These are phyloP conservation scores for Eristalis pertinax DNA, from an alignment of 2,888 invertebrate species.

Conservation along the genomic window DNA sequence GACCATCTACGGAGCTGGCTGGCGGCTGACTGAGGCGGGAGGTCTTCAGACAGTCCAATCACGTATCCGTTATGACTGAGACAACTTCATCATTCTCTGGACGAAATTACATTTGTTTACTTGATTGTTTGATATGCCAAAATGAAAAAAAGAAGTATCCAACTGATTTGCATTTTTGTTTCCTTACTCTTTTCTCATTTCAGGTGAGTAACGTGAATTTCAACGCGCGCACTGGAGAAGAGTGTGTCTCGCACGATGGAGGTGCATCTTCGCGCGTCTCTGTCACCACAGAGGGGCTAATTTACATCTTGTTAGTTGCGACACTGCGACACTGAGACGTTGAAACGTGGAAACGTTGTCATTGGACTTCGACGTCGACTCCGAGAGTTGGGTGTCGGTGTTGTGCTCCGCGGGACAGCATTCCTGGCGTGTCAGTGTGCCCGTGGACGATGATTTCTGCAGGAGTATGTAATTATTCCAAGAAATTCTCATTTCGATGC, in stretches of 20 bases:
- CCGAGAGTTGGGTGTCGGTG: slow-evolving; percentile 56
- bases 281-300: slow-evolving; percentile 65
- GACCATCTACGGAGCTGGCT: slow-evolving; percentile 13
- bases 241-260: slow-evolving; percentile 46
- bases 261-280: slow-evolving; percentile 59
- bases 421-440: slow-evolving; percentile 42
- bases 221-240: slow-evolving; percentile 39
- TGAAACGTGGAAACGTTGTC: slow-evolving; percentile 42
- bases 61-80: slow-evolving; percentile 65
- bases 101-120: slow-evolving; percentile 68
- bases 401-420: slow-evolving; percentile 35
- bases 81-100: slow-evolving; percentile 66
- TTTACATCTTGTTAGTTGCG: slow-evolving; percentile 68
- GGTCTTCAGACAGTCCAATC: slow-evolving; percentile 58
- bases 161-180: slow-evolving; percentile 64
- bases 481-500: slow-evolving; percentile 68
- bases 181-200: slow-evolving; percentile 44
- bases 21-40: neutral
- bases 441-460: slow-evolving; percentile 23
- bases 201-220: slow-evolving; percentile 69
- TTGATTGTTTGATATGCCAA: slow-evolving; percentile 50
- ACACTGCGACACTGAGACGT: slow-evolving; percentile 26
- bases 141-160: slow-evolving; percentile 25
- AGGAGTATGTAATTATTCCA: slow-evolving; percentile 58
- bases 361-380: slow-evolving; percentile 18